Conservation (phyloP, 2,888 invertebrate species). For the Andrena hattorfiana region DNA sequence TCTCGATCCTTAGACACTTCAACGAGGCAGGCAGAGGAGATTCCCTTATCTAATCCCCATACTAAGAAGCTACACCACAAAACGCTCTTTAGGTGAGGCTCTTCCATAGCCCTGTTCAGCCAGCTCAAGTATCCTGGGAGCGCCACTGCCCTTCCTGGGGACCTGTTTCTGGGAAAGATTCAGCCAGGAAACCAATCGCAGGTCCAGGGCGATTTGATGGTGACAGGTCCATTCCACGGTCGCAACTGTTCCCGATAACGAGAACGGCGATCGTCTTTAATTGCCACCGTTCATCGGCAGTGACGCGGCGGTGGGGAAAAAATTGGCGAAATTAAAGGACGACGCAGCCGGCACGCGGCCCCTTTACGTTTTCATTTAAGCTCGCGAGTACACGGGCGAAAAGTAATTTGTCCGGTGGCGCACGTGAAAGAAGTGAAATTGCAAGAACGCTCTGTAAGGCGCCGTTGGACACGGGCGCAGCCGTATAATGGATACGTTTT, state of each 20-base stretch:
- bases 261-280: slow-evolving; percentile 14
- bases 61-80: no score
- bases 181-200: no score
- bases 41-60: no score
- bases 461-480: slow-evolving; percentile 15
- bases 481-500: slow-evolving; percentile 53
- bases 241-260: background rate
- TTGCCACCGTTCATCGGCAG: background rate
- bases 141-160: no score
- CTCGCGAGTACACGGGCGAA: slow-evolving; percentile 37
- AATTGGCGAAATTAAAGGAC: slow-evolving; percentile 32
- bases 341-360: slow-evolving; percentile 4
- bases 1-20: no score
- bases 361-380: slow-evolving; percentile 54
- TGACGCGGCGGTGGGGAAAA: background rate
- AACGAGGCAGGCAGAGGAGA: no score
- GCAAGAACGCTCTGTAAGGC: slow-evolving; percentile 34
- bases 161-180: no score
- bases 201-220: no score
- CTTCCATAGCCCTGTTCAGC: no score
- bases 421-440: slow-evolving; percentile 55
- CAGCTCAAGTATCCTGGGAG: no score
- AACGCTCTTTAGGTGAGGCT: no score
- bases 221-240: background rate
- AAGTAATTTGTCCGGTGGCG: slow-evolving; percentile 56